These are phyloP conservation scores for Pogonocichla stellata DNA, from an alignment of 2,113 vertebrate genomes.

Conservation along the genomic window DNA sequence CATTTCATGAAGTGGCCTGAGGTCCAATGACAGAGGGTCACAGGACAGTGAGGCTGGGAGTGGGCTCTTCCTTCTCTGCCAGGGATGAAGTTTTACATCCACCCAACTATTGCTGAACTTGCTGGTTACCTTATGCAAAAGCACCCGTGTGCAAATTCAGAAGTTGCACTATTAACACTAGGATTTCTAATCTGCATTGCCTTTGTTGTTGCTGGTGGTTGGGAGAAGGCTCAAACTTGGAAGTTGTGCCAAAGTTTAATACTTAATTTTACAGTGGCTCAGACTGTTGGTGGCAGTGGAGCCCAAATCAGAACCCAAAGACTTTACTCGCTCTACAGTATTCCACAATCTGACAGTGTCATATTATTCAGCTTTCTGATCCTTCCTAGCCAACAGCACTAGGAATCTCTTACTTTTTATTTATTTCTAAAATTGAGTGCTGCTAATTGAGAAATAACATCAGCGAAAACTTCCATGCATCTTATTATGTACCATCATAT, in stretches of 20 bases:
- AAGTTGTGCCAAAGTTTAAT: neutral
- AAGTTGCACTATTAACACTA: neutral
- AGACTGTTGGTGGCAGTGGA: neutral
- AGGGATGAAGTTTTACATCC: neutral
- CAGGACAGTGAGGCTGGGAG: neutral
- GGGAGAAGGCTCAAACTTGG: neutral
- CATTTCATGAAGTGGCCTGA: neutral
- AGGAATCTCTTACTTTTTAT: neutral
- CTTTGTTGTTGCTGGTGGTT: neutral
- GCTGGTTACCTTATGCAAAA: accelerated
- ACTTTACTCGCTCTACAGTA: neutral
- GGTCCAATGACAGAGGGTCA: neutral
- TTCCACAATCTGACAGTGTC: neutral
- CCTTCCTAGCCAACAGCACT: neutral
- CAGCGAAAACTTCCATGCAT: neutral
- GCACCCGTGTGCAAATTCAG: neutral
- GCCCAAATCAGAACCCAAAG: neutral
- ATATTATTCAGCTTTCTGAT: neutral
- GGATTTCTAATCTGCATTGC: neutral
- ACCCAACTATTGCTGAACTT: neutral
- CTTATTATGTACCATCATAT: neutral
- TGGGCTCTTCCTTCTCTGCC: neutral
- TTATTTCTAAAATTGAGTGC: neutral
- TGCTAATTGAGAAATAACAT: neutral
- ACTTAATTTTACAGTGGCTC: neutral